A percentile compares a stretch with the other conserved stretches of the same genome.
These are phyloP conservation scores for Oscheius onirici DNA, from an alignment of 2,888 invertebrate species.

Conservation along the genomic window DNA sequence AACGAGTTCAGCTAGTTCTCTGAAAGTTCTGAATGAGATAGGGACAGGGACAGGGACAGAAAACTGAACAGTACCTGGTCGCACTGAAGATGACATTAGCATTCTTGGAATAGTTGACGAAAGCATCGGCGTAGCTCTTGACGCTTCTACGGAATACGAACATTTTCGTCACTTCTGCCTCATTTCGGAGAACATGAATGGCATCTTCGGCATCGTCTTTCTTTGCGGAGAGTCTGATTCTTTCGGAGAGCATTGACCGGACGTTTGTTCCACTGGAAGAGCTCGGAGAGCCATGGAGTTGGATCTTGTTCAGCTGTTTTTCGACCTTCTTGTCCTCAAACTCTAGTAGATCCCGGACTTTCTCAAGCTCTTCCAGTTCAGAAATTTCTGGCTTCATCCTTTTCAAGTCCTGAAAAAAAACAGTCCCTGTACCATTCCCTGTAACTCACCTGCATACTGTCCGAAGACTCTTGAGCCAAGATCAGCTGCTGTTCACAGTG, in stretches of 20 bases:
- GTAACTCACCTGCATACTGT: background rate
- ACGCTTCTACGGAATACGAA: background rate
- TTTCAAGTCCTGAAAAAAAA: background rate
- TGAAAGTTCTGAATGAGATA: background rate
- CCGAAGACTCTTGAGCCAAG: background rate
- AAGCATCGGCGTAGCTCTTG: background rate
- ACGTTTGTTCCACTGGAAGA: background rate
- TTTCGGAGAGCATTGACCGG: background rate
- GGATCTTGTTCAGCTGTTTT: background rate
- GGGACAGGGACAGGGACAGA: too few relatives aligned
- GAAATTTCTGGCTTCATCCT: background rate
- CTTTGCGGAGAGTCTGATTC: background rate
- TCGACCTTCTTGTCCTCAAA: background rate
- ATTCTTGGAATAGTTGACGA: background rate
- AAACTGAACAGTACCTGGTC: background rate
- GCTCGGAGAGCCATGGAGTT: background rate
- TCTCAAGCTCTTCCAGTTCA: background rate
- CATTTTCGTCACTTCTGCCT: constrained; percentile 1
- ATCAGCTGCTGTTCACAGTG: background rate
- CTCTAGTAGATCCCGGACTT: background rate
- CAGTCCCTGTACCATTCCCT: background rate
- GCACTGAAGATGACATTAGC: background rate
- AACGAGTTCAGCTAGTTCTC: constrained; percentile 15
- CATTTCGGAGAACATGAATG: background rate
- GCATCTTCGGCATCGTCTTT: background rate